Percentiles rank a stretch among this genome's conserved stretches.
phyloP scores from a whole-genome alignment of 2,888 invertebrate genomes.

The Andrena dorsata region DNA sequence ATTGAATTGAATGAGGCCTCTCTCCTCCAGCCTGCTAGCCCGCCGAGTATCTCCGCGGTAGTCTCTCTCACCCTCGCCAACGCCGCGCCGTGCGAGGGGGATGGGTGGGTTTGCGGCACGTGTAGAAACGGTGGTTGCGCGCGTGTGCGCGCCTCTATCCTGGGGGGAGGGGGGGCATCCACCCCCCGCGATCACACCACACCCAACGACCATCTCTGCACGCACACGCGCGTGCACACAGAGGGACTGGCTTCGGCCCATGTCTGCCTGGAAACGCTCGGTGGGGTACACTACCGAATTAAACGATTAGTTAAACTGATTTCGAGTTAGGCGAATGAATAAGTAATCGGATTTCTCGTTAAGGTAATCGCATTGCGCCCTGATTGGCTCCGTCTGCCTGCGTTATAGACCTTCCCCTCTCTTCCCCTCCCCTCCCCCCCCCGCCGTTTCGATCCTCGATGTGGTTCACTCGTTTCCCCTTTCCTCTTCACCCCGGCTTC shows the following conservation, averaged over 20 bases:
- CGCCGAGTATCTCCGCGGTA: constrained; percentile 41
- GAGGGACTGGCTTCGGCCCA: constrained; percentile 18
- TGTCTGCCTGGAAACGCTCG: constrained; percentile 52
- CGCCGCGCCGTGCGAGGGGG: neutral
- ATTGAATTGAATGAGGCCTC: constrained; percentile 84
- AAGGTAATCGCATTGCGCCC: constrained; percentile 85
- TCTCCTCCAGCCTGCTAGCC: constrained; percentile 62
- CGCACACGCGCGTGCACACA: neutral
- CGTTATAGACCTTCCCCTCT: constrained; percentile 74
- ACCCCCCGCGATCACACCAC: constrained; percentile 52
- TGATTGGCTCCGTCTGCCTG: constrained; percentile 84
- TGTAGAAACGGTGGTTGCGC: constrained; percentile 60
- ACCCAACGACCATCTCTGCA: constrained; percentile 41
- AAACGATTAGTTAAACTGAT: constrained; percentile 86
- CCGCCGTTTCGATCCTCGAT: constrained; percentile 47
- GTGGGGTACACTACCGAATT: constrained; percentile 81
- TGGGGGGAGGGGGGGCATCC: constrained; percentile 14
- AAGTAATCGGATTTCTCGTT: constrained; percentile 86
- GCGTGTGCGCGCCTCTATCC: constrained; percentile 60
- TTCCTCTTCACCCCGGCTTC: constrained; percentile 3
- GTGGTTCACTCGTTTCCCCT: constrained; percentile 33
- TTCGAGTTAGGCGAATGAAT: constrained; percentile 85
- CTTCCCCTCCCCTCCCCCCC: constrained; percentile 22
- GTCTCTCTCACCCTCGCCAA: constrained; percentile 31
- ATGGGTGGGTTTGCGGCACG: constrained; percentile 45